Conservation (phyloP, 2,888 invertebrate genomes). For the Tortricodes alternella region DNA sequence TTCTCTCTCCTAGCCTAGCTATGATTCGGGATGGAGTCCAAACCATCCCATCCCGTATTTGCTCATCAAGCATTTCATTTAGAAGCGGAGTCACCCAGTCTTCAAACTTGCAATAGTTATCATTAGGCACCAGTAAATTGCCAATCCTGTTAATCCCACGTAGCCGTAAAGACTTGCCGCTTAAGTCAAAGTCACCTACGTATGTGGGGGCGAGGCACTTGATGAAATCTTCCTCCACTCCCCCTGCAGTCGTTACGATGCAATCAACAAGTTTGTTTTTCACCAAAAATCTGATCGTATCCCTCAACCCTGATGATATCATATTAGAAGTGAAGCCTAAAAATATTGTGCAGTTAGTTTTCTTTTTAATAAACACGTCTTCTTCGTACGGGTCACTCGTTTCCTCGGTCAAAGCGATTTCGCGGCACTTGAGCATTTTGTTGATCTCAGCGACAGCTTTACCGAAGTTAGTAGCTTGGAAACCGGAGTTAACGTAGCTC, state of each 20-base stretch:
- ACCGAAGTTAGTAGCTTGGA: constrained; percentile 98
- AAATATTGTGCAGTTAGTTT: constrained; percentile 95
- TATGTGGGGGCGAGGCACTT: constrained; percentile 98
- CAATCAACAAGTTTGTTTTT: constrained; percentile 92
- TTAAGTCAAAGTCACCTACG: constrained; percentile 94
- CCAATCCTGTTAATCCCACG: constrained; percentile 93
- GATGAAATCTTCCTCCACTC: constrained; percentile 99
- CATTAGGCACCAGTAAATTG: constrained; percentile 98
- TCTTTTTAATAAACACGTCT: constrained; percentile 90
- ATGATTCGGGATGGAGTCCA: constrained; percentile 92
- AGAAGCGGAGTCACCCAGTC: constrained; percentile 98
- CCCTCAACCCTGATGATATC: constrained; percentile 96
- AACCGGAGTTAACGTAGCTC: constrained; percentile 92
- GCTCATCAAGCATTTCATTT: constrained; percentile 94
- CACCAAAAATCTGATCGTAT: constrained; percentile 90
- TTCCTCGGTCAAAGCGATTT: constrained; percentile 86
- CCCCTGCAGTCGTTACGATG: constrained; percentile 98
- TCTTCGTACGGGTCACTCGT: constrained; percentile 86
- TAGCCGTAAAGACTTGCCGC: constrained; percentile 90
- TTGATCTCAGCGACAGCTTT: constrained; percentile 95
- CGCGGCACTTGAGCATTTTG: constrained; percentile 92
- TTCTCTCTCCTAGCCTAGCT: constrained; percentile 92
- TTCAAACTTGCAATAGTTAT: constrained; percentile 98
- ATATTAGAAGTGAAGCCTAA: constrained; percentile 98
- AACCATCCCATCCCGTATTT: constrained; percentile 86